A percentile compares a stretch with the other conserved stretches of the same genome.
These are phyloP conservation scores for Dryobota labecula DNA, from an alignment of 2,888 invertebrate genomes.

Conservation along the genomic window DNA sequence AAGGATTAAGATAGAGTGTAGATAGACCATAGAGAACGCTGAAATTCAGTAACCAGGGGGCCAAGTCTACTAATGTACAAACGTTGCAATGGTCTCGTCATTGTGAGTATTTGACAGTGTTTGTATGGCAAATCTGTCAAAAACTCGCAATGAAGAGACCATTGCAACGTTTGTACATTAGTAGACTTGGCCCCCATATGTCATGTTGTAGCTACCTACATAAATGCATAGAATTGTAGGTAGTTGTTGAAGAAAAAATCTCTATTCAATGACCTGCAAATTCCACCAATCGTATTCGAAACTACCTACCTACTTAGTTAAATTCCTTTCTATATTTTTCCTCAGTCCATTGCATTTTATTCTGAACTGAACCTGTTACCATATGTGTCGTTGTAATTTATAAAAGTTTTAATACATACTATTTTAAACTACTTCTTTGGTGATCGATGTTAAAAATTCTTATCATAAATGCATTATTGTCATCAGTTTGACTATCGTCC, in stretches of 20 bases:
- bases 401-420: neutral
- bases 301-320: conserved; percentile 34
- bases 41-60: conserved; percentile 2
- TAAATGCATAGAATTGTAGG: neutral
- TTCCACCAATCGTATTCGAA: conserved; percentile 25
- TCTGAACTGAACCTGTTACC: conserved; percentile 14
- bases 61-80: no score
- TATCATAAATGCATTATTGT: conserved; percentile 17
- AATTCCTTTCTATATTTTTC: conserved; percentile 30
- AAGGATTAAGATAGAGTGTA: neutral
- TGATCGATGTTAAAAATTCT: conserved; percentile 14
- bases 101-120: no score
- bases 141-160: no score
- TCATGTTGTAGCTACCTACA: neutral
- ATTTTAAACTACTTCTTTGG: neutral
- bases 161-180: no score
- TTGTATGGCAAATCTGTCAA: no score
- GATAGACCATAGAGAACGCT: neutral
- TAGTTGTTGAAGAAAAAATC: conserved; percentile 4
- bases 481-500: conserved; percentile 20
- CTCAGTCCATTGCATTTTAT: conserved; percentile 29
- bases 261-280: conserved; percentile 51
- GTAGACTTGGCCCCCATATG: no score
- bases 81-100: no score
- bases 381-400: neutral